Percentiles rank a stretch among this genome's conserved stretches.
phyloP scores from a whole-genome alignment of 2,888 invertebrate species.

The Hyalella azteca region DNA sequence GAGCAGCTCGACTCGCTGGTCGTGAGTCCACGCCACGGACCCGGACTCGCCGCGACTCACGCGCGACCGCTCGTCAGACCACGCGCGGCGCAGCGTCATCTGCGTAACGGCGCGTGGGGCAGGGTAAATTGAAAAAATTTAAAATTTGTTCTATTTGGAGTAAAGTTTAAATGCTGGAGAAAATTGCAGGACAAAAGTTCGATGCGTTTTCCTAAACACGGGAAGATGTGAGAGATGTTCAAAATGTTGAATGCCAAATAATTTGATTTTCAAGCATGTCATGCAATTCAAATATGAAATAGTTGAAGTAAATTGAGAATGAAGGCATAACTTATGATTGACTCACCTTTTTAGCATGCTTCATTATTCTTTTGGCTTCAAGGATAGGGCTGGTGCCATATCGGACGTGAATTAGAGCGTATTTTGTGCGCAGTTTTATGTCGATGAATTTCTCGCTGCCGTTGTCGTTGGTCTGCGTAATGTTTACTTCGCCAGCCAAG shows the following conservation, averaged over 20 bases:
- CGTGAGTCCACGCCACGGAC: conserved; percentile 72
- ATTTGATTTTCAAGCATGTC: too few species aligned
- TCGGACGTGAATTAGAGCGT: conserved; percentile 89
- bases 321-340: too few species aligned
- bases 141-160: too few species aligned
- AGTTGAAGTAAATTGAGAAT: too few species aligned
- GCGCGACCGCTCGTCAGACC: conserved; percentile 89
- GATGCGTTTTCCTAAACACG: too few species aligned
- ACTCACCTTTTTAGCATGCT: conserved; percentile 78
- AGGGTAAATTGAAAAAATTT: too few species aligned
- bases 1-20: conserved; percentile 53
- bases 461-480: conserved; percentile 67
- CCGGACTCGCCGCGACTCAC: conserved; percentile 63
- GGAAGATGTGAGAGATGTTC: too few species aligned
- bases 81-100: conserved; percentile 84
- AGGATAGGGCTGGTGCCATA: conserved; percentile 91
- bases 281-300: too few species aligned
- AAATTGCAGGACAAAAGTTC: too few species aligned
- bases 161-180: too few species aligned
- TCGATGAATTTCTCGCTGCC: conserved; percentile 62
- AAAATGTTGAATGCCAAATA: too few species aligned
- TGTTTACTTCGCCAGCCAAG: conserved; percentile 87
- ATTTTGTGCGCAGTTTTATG: conserved; percentile 82
- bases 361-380: conserved; percentile 85
- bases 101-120: conserved; percentile 62